phyloP scores from a whole-genome alignment of 53 echinoderm and acorn worm species.

The Temnopleurus reevesii region DNA sequence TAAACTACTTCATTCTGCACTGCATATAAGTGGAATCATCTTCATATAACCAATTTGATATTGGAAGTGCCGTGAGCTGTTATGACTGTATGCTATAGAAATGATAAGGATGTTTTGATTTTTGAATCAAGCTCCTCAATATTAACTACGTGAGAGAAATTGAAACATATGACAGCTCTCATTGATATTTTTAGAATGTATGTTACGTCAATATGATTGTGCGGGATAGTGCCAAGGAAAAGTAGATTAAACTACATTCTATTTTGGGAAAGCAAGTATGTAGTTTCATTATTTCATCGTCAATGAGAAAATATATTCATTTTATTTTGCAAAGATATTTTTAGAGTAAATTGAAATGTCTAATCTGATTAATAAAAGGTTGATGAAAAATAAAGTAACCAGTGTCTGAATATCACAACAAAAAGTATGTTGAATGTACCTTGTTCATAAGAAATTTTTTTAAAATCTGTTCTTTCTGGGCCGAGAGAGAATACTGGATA shows the following conservation, averaged over 20 bases:
- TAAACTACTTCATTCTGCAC: neutral
- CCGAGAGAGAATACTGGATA: too few relatives aligned
- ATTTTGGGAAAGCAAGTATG: neutral
- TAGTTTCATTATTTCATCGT: neutral
- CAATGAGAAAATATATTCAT: too few relatives aligned
- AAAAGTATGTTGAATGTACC: too few relatives aligned
- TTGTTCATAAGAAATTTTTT: too few relatives aligned
- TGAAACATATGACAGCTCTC: neutral
- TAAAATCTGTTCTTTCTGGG: too few relatives aligned
- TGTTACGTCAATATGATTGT: too few relatives aligned
- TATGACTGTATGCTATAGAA: neutral
- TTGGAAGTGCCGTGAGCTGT: neutral
- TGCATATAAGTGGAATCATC: neutral
- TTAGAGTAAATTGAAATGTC: too few relatives aligned
- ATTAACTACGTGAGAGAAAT: neutral
- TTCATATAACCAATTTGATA: conserved; percentile 5
- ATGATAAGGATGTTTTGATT: neutral
- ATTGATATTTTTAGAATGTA: too few relatives aligned
- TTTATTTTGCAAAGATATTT: too few relatives aligned
- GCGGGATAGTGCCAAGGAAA: neutral
- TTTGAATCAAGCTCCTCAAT: neutral
- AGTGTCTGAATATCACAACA: too few relatives aligned
- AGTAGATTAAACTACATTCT: neutral
- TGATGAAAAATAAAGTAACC: too few relatives aligned
- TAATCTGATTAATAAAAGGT: too few relatives aligned